Base-by-base conservation (phyloP, 2,113 vertebrate species). In the Microcebus tavaratra region DNA sequence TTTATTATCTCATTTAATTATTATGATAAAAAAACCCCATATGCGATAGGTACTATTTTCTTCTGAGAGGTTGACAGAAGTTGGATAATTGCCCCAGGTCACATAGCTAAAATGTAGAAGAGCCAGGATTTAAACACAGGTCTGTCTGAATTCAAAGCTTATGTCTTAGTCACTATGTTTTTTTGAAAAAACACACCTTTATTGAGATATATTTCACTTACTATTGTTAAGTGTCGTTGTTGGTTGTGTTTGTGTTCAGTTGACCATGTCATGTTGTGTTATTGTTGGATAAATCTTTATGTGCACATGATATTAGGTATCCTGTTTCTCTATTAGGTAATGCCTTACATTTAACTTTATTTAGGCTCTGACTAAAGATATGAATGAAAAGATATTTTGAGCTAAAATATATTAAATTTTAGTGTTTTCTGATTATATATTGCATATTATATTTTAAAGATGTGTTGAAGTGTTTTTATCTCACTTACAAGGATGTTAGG, bases 381-480 rank as follows among this genome's bases (percentile, higher is more conserved):
- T 29, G 67, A 81, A 61, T 90, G 61, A 84, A 85, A 79, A 73
- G 6, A 45, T 61, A 6, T 89, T 80, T 91, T 93, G 31, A 89
- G 21, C 31, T 88, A 53, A 89, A 70, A 48, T 89, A 86, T 55
- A 79, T 57, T 80, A 53, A 75, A 20, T 89, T 91, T 94, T 34
- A 76, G 50, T 82, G 53, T 76, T 89, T 96, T 91, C 15, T 53
- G 20, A 55, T 91, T 63, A 80, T 42, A 67, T 61, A 9, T 78
- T 90, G 61, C 13, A 78, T 88, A 85, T 85, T 88, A 36, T 73
- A 50, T 91, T 88, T 88, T 81, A 84, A 96, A 94, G 50, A 17
- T 75, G 4, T 68, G 10, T 42, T 87, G 59, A 55, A 68, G 25
- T 91, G 29, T 91, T 95, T 93, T 88, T 55, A 59, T 53, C 20